These are phyloP conservation scores for Tupaia tana DNA, from an alignment of 2,113 vertebrate species.

Conservation along the genomic window DNA sequence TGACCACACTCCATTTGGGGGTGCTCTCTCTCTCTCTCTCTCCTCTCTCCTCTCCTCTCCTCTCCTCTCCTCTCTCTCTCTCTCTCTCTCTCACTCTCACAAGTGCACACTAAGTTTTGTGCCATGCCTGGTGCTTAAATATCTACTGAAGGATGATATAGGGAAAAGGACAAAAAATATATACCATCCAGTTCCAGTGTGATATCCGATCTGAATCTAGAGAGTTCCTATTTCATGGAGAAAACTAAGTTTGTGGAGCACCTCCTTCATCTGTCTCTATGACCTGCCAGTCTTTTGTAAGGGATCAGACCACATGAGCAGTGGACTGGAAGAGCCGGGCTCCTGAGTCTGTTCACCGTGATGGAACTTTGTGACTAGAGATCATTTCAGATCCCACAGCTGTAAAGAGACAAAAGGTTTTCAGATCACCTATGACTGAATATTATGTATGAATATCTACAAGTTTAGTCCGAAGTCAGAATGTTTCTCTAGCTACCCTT, in stretches of 20 bases:
- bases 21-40: too few species aligned
- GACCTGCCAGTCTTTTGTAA: not conserved
- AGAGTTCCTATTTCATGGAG: not conserved
- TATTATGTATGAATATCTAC: not conserved
- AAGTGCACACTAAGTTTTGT: not conserved
- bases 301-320: not conserved
- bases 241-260: not conserved
- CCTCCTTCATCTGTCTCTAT: not conserved
- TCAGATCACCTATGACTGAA: not conserved
- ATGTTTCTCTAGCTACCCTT: not conserved
- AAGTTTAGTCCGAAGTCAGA: conserved; percentile 22
- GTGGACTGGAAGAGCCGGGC: not conserved
- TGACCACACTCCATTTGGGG: too few species aligned
- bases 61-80: too few species aligned
- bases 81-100: too few species aligned
- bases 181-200: not conserved
- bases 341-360: not conserved
- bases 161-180: not conserved
- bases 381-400: not conserved
- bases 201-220: not conserved
- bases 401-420: not conserved
- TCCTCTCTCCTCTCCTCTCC: too few species aligned
- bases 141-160: not conserved
- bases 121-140: not conserved
- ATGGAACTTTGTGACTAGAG: not conserved